Conservation (phyloP, 2,113 vertebrate species). For the Proteles cristata region DNA sequence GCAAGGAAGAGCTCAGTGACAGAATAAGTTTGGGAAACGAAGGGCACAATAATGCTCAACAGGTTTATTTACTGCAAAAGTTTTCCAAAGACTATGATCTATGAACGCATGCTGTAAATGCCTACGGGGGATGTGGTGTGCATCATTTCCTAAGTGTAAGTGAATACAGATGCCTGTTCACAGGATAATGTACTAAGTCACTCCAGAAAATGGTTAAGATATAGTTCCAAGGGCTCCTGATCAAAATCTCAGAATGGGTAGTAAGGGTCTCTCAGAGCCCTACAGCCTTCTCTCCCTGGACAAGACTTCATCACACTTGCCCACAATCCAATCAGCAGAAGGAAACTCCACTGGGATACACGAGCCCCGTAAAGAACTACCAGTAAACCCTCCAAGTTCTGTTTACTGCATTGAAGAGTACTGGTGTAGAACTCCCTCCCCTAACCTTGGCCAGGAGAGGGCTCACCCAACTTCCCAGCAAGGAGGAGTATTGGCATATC, state of each 20-base stretch:
- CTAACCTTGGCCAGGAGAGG: background rate
- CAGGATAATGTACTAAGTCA: background rate
- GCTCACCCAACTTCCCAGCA: background rate
- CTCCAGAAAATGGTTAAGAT: background rate
- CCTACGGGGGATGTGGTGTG: rapidly evolving
- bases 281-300: background rate
- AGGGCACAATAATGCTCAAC: background rate
- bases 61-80: background rate
- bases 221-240: background rate
- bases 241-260: background rate
- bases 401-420: background rate
- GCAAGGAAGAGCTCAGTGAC: background rate
- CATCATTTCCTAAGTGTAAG: background rate
- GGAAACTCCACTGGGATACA: background rate
- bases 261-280: background rate
- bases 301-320: background rate
- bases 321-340: background rate
- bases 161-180: background rate
- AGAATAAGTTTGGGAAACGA: background rate
- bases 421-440: background rate
- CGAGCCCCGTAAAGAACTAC: background rate
- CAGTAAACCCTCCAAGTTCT: background rate
- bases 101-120: background rate
- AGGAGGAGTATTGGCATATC: background rate
- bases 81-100: background rate